These are phyloP conservation scores for Archilochus colubris DNA, from an alignment of 2,113 vertebrate species.

Conservation along the genomic window DNA sequence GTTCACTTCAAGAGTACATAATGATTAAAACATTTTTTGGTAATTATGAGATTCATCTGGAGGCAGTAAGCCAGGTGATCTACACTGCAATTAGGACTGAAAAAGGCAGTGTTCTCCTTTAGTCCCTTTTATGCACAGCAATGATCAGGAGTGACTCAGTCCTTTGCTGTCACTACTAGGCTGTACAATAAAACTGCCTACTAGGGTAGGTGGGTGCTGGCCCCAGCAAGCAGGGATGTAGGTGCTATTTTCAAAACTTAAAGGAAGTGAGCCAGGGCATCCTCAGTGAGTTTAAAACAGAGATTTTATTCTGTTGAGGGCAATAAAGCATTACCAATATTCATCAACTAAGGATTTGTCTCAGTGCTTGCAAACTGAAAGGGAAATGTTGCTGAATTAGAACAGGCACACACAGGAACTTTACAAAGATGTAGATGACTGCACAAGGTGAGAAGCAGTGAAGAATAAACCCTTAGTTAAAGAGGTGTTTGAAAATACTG, in stretches of 20 bases:
- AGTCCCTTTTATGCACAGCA: background rate
- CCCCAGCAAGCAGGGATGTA: background rate
- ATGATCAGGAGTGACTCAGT: background rate
- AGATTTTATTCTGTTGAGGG: background rate
- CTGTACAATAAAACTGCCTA: background rate
- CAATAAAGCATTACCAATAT: background rate
- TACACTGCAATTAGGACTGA: constrained; percentile 58
- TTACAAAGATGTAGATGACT: background rate
- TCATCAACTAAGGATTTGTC: background rate
- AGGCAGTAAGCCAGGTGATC: constrained; percentile 67
- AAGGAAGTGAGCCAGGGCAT: background rate
- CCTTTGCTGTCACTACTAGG: background rate
- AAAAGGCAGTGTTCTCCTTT: constrained; percentile 29
- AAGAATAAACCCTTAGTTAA: background rate
- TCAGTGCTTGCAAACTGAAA: background rate
- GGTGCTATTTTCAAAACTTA: background rate
- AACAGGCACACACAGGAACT: background rate
- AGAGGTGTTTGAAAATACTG: background rate
- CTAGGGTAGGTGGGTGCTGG: background rate
- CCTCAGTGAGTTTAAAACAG: background rate
- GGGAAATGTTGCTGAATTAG: background rate
- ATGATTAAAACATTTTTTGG: constrained; percentile 67
- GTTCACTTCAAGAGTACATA: constrained; percentile 47
- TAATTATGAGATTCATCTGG: constrained; percentile 57
- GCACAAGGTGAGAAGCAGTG: background rate